Percentiles rank a stretch among this genome's conserved stretches.
phyloP scores from a whole-genome alignment of 92 coral and sea anemone species.

The Palythoa grandiflora region DNA sequence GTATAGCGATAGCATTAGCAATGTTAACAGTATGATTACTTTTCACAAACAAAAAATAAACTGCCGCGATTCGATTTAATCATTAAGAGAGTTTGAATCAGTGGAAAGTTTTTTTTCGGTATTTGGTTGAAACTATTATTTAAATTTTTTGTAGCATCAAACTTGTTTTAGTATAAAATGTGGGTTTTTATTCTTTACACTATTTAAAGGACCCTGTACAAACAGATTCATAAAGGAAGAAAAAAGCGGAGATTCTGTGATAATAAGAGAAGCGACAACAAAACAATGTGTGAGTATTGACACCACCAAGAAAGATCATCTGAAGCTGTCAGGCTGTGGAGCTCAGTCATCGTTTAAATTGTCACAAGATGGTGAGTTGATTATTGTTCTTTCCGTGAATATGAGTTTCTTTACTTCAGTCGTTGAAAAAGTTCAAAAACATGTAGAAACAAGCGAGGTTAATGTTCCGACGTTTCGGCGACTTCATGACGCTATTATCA shows the following conservation, averaged over 20 bases:
- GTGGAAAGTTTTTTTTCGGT: too few relatives aligned
- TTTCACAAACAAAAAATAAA: too few relatives aligned
- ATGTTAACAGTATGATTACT: too few relatives aligned
- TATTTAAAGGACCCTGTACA: conserved; percentile 17
- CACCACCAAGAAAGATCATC: conserved; percentile 54
- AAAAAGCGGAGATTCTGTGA: conserved; percentile 39
- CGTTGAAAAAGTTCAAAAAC: not conserved
- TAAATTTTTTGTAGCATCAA: too few relatives aligned
- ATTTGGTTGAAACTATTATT: too few relatives aligned
- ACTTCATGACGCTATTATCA: too few relatives aligned
- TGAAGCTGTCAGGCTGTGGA: conserved; percentile 65
- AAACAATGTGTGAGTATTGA: conserved; percentile 70
- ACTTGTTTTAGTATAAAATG: too few relatives aligned
- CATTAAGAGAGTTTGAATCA: too few relatives aligned
- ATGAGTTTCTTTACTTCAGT: not conserved
- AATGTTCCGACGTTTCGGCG: too few relatives aligned
- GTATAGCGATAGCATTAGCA: too few relatives aligned
- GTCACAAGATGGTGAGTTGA: conserved; percentile 69
- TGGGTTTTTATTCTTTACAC: too few relatives aligned
- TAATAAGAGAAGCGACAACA: conserved; percentile 60
- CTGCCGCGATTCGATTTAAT: too few relatives aligned
- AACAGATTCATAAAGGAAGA: conserved; percentile 26
- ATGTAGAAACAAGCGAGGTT: not conserved
- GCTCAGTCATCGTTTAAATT: conserved; percentile 54
- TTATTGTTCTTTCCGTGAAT: not conserved